These are phyloP conservation scores for Erethizon dorsatum DNA, from an alignment of 2,797 vertebrate species.

Conservation along the genomic window DNA sequence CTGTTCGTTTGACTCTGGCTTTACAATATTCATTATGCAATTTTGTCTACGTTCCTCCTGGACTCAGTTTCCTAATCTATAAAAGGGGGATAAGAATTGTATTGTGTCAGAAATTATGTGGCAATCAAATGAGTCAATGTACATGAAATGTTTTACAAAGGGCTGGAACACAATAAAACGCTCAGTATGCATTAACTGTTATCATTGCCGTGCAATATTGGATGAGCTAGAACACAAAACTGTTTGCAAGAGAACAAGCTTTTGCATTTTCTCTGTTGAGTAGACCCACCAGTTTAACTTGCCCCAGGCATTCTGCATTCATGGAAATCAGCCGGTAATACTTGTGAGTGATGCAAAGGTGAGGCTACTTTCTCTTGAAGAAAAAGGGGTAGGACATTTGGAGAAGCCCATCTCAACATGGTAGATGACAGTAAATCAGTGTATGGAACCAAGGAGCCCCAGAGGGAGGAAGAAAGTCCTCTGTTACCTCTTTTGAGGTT, in stretches of 20 bases:
- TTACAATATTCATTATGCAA: neutral
- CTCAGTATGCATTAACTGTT: neutral
- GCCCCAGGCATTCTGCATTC: neutral
- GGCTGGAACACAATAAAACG: neutral
- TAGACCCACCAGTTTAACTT: neutral
- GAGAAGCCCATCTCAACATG: neutral
- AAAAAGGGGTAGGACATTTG: neutral
- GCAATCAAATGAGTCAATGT: neutral
- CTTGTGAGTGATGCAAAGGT: neutral
- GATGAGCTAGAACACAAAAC: neutral
- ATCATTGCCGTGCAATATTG: neutral
- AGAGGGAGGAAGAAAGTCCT: neutral
- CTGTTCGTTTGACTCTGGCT: neutral
- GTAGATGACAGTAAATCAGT: neutral
- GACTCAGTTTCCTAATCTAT: constrained; percentile 19
- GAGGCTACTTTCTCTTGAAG: neutral
- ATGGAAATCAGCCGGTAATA: neutral
- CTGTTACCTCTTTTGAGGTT: neutral
- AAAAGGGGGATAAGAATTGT: neutral
- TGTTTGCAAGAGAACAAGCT: neutral
- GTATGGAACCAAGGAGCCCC: neutral
- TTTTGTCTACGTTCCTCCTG: neutral
- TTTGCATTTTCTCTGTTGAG: neutral
- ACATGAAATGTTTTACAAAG: neutral
- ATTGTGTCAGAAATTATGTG: neutral